Evolutionary conservation across 2,797 vertebrate genomes (phyloP), one percentile per base, ranked within the genome.

Genomic region (Falco concolor): DNA sequence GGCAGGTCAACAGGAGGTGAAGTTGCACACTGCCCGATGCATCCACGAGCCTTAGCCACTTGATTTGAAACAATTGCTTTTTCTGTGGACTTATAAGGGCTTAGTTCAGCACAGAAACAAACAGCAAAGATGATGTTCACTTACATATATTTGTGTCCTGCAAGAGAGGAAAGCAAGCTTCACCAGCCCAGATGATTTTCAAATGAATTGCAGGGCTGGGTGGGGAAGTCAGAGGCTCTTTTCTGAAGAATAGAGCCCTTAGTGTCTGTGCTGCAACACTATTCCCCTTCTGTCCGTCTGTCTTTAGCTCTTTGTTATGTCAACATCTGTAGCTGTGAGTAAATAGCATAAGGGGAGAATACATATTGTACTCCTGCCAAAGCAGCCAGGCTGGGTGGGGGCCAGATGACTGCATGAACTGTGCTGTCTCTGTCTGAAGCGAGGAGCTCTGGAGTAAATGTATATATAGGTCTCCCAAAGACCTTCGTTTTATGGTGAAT

Each of bases 301-400:
- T 96, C 96, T 97, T 97, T 96, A 83, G 95, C 81, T 92, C 95
- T 97, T 95, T 97, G 96, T 98, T 97, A 54, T 42, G 85, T 87
- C 96, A 97, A 95, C 95, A 97, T 98, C 97, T 97, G 95, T 91
- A 96, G 81, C 89, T 83, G 90, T n/a, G 74, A 96, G 93, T 84
- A 96, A 97, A 97, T 90, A 95, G 95, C 75, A 9, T 54, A 49
- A 52, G 92, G 90, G 87, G 96, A 95, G 90, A 95, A 97, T 42
- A 38, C 90, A 77, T 94, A 93, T 94, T 97, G 89, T 78, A 25
- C 87, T 89, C 89, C 80, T 22, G 40, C 60, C 56, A 34, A 67
- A 93, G 95, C 95, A 92, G 94, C 59, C 91, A 64, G 87, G 94
- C 84, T 68, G 76, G 77, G 59, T 3, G 2, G 22, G 36, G 94